Evolutionary conservation across 92 coral and sea anemone genomes (phyloP), one percentile per base, ranked within the genome.

Genomic region (Heteractis magnifica): DNA sequence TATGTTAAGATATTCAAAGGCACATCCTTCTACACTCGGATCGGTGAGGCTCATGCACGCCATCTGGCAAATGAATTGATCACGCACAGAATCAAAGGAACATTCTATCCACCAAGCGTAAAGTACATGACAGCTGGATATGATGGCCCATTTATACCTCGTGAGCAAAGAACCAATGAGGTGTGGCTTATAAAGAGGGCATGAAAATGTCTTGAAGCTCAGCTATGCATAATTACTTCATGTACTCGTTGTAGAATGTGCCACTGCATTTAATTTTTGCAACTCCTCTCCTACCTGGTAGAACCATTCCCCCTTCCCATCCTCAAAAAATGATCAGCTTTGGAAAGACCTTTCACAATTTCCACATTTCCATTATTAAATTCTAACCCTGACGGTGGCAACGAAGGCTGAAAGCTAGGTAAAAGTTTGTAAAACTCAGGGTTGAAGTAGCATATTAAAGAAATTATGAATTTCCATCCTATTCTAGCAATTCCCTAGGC

Each of bases 61-160:
- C 5, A 4, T 48, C 73, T 68, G 44, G 73, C 48, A 68, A 68
- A 26, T 8, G 73, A 20, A 41, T 23, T 68, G 73, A 26, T 26
- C 16, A 1, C 14, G 0, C 16, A 1, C 9, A 48, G 16, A 68
- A 13, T 20, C 14, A 48, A 68, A 8, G 73, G 73, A 68, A 68
- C 73, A 68, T 68, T 68, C 73, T 68, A 20, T 48, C 5, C 73
- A 68, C 73, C 73, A 20, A 68, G 73, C 15, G 5, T 26, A 6
- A 68, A 26, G 73, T 68, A 26, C 73, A 68, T 68, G 16, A 68
- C 73, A n/a, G 73, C 73, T 23, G 73, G 73, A 10, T 68, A 68
- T 4, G 73, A 68, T 26, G 15, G 73, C 9, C 73, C 73, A 26
- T 68, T 26, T 68, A 5, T 68, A 23, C 73, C 49, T 4, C 15